Evolutionary conservation across 2,797 vertebrate genomes (phyloP), one percentile per base, ranked within the genome.

Genomic region (Onychomys arenicola): DNA sequence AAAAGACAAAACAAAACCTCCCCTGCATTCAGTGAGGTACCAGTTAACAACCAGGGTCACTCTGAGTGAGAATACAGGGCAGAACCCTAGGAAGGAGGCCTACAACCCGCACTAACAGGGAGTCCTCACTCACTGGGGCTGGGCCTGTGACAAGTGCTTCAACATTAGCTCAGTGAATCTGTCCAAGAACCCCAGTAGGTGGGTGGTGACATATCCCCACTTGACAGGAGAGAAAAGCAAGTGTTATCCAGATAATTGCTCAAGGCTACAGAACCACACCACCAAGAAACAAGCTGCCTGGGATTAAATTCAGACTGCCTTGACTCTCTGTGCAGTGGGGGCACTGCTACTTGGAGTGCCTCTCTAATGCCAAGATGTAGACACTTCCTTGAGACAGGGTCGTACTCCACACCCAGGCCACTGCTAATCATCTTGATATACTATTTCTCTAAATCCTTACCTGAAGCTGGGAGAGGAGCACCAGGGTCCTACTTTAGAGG

Each of bases 371-470:
- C 86, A 96, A 81, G 43, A 81, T 32, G 29, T 78, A 89, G 92
- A 95, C 95, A 91, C 59, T n/a, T 92, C 85, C 34, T 90, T 25
- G 88, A 67, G 75, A 90, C 94, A 34, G n/a, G 57, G 52, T 63
- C 52, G 17, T 29, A 61, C 37, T 40, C 67, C 73, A 91, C 43
- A 21, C 23, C 43, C 90, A 63, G 80, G 69, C 34, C 9, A 81
- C 82, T 59, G 11, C 43, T 93, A 73, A 55, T 76, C 73, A 92
- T 46, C 21, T 85, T 71, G 94, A 40, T 75, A 73, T 3, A 75
- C 88, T 43, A 85, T 86, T 69, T 93, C 73, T 89, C 69, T 94
- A 94, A 96, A 89, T 76, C 61, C 63, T 95, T 78, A 82, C 46
- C 92, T 86, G 75, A 93, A 87, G 46, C 19, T 49, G 52, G 32